Evolutionary conservation across 2,797 vertebrate species (phyloP), one percentile per base, ranked within the genome.

Genomic region (Betta splendens): DNA sequence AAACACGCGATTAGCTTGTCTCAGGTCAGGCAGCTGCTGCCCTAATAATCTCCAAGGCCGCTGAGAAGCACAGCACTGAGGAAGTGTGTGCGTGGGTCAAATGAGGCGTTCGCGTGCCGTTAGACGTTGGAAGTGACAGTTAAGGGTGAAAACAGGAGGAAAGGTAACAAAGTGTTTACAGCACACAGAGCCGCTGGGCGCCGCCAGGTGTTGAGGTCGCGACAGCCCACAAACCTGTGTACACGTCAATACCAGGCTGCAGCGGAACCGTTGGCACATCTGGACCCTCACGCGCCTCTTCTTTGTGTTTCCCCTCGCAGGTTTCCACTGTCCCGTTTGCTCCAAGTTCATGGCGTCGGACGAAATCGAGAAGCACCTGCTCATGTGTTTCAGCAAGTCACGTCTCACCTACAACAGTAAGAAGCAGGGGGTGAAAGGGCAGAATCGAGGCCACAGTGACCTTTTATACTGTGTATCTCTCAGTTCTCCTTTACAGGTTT

Each of bases 351-450:
- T 99, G 85, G 92, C 92, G 10, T 91, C 96, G 9, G 94, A 96
- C 16, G 96, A 99, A 92, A 96, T 98, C 81, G 96, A 99, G 84
- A 93, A 96, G 75, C 98, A 99, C 89, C 93, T 99, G 80, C 94
- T 98, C 66, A 93, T 95, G 94, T 99, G 97, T 82, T 94, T 99
- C 92, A 98, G 95, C 86, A 98, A 99, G 85, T 94, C 93, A 35
- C 93, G 93, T 72, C 95, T 99, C 89, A 92, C 93, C 75, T 99
- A 99, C 88, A 99, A 99, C 83, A 97, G 98, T 99, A 92, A 96
- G 48, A 17, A 35, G n/a, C 21, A 37, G 20, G 22, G 11, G 32
- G 22, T 22, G 15, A 45, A 16, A 9, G 23, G 21, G 16, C 15
- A 5, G 6, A 28, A 25, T 52, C 45, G 33, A 22, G 10, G 17